These are phyloP conservation scores for Diadumene lineata DNA, from an alignment of 92 coral and sea anemone species.

Conservation along the genomic window DNA sequence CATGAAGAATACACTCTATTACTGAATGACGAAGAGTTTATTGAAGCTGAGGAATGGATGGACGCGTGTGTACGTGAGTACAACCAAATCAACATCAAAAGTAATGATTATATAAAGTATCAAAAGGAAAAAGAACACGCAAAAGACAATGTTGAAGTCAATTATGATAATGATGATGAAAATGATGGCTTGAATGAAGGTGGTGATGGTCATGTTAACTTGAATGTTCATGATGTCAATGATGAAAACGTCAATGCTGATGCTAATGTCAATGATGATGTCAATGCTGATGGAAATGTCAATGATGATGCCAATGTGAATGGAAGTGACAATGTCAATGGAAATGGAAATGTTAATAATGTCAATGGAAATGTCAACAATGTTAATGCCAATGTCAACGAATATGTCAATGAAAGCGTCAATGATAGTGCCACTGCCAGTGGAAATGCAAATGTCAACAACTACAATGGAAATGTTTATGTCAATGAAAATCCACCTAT, in stretches of 20 bases:
- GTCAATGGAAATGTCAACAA: background rate
- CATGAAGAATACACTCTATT: conserved; percentile 43
- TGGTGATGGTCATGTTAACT: background rate
- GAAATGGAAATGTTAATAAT: conserved; percentile 2
- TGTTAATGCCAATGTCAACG: background rate
- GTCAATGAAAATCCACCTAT: background rate
- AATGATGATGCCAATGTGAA: background rate
- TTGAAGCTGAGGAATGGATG: conserved; percentile 49
- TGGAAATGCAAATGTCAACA: background rate
- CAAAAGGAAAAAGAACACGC: background rate
- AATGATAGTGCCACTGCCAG: background rate
- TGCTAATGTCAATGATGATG: background rate
- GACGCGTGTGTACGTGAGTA: conserved; percentile 37
- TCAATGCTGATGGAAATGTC: background rate
- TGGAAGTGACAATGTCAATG: background rate
- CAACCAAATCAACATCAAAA: conserved; percentile 5
- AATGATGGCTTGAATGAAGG: background rate
- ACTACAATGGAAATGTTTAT: background rate
- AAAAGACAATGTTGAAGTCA: background rate
- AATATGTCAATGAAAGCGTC: background rate
- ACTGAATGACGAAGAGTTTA: conserved; percentile 37
- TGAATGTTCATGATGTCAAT: background rate
- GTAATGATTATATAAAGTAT: conserved; percentile 27
- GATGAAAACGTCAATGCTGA: background rate
- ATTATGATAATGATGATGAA: background rate